Conservation (phyloP, 2,113 vertebrate species). For the Lycocorax pyrrhopterus region DNA sequence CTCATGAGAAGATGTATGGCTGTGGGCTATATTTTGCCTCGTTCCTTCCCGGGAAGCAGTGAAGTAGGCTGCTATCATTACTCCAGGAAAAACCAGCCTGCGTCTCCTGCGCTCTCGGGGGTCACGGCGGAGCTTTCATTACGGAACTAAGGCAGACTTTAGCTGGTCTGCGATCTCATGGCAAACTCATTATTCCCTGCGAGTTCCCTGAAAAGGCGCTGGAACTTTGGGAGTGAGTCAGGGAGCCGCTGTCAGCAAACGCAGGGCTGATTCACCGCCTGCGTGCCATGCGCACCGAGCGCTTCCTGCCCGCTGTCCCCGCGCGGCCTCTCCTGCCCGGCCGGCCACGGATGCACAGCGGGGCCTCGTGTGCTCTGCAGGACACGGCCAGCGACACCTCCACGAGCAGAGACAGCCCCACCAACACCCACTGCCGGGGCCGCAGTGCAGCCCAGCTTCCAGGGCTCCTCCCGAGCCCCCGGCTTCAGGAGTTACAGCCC, state of each 20-base stretch:
- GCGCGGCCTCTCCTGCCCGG: fast-evolving
- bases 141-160: not conserved
- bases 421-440: not conserved
- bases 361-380: not conserved
- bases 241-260: not conserved
- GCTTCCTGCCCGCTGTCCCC: not conserved
- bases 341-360: not conserved
- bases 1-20: constrained; percentile 18
- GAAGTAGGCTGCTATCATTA: not conserved
- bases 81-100: constrained; percentile 10
- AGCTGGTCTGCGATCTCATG: not conserved
- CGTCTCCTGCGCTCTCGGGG: not conserved
- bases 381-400: not conserved
- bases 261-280: not conserved
- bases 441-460: fast-evolving
- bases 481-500: not conserved
- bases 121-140: not conserved
- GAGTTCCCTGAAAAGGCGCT: not conserved
- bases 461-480: not conserved
- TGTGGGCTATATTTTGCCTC: not conserved
- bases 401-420: not conserved
- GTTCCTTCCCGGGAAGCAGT: not conserved
- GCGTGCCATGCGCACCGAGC: not conserved
- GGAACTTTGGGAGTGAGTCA: not conserved
- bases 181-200: not conserved